phyloP scores from a whole-genome alignment of 2,113 vertebrate genomes.

The Phalacrocorax aristotelis region DNA sequence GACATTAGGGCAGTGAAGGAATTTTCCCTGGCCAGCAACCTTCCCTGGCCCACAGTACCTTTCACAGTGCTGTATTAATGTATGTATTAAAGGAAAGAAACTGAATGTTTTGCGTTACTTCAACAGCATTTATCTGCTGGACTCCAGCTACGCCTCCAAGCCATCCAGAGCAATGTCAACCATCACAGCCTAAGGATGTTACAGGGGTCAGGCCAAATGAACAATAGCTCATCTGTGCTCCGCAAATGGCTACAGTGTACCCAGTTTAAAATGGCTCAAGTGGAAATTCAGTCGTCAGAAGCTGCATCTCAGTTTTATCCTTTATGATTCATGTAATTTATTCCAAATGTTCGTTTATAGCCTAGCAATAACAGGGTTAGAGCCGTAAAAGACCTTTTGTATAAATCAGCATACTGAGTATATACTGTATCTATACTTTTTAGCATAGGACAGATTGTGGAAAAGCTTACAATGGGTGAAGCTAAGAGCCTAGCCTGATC shows the following conservation, averaged over 20 bases:
- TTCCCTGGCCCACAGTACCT: neutral
- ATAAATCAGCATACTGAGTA: conserved; percentile 55
- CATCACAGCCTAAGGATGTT: conserved; percentile 89
- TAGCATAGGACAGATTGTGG: conserved; percentile 63
- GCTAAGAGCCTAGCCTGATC: conserved; percentile 21
- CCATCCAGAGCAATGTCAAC: conserved; percentile 96
- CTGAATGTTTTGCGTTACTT: conserved; percentile 11
- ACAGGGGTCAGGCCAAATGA: conserved; percentile 75
- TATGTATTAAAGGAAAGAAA: neutral
- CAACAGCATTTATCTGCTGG: conserved; percentile 93
- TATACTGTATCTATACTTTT: conserved; percentile 71
- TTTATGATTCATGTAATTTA: conserved; percentile 80
- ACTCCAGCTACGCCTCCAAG: conserved; percentile 94
- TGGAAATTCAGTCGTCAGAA: conserved; percentile 98
- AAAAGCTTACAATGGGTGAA: conserved; percentile 42
- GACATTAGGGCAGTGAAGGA: neutral
- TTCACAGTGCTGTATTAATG: neutral
- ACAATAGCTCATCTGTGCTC: conserved; percentile 82
- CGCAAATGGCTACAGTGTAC: conserved; percentile 98
- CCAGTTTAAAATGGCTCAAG: conserved; percentile 99
- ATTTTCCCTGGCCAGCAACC: neutral
- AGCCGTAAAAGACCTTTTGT: conserved; percentile 70
- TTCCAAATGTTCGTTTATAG: conserved; percentile 66
- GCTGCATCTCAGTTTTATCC: conserved; percentile 98
- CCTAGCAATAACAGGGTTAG: conserved; percentile 81